Conservation (phyloP, 2,113 vertebrate genomes). For the Barnardius zonarius region DNA sequence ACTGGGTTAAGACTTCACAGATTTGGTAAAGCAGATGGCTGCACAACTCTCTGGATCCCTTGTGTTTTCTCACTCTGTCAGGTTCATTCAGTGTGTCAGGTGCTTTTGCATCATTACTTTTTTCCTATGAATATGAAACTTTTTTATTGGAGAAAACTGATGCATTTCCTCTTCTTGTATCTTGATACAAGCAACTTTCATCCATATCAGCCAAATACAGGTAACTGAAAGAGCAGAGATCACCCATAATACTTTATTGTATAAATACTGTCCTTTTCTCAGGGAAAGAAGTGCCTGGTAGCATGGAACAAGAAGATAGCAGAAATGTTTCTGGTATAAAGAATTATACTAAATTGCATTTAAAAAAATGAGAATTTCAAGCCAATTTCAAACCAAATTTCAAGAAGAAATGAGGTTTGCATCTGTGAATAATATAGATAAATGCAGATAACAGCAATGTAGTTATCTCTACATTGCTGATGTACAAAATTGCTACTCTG, state of each 20-base stretch:
- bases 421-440: background rate
- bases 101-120: background rate
- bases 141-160: background rate
- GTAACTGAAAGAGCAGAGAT: background rate
- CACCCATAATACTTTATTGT: background rate
- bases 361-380: background rate
- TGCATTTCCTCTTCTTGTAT: background rate
- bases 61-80: background rate
- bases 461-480: background rate
- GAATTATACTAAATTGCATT: background rate
- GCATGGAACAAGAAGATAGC: accelerated
- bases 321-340: background rate
- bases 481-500: background rate
- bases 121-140: background rate
- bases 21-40: background rate
- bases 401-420: background rate
- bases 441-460: background rate
- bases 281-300: background rate
- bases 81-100: background rate
- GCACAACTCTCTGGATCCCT: background rate
- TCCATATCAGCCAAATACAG: background rate
- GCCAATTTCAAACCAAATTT: background rate
- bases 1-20: background rate
- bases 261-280: background rate
- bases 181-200: background rate